Base-by-base conservation (phyloP, 92 coral and sea anemone genomes). In the Phymanthus crucifer region DNA sequence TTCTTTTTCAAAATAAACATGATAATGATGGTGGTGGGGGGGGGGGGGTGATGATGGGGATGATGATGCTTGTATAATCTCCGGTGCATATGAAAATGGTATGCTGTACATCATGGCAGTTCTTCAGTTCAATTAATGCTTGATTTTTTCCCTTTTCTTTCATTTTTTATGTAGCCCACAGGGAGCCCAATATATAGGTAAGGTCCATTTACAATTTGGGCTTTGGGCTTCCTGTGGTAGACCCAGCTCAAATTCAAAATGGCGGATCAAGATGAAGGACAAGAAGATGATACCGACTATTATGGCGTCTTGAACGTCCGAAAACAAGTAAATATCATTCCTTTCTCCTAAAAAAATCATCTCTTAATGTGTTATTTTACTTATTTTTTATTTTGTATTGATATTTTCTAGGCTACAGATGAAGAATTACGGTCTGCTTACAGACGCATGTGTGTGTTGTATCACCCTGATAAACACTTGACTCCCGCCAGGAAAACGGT, bases 221-320 rank as follows among this genome's bases (percentile, higher is more conserved):
- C 31, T 33, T 72, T 50, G 67, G 38, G 67, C 14, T 69, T 66
- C 85, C 81, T 80, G 78, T 52, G 82, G 80, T 34, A 66, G 40
- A 50, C 80, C 50, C 33, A 71, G 11, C 34, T 24, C 48, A 35
- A 35, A 29, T 81, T 78, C 78, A 96, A 95, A 84, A 96, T 96
- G 99, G 99, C 97, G 94, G 99, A 94, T 70, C 77, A 80, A 21
- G 97, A 88, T 11, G 86, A 80, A 6, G 85, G 78, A 10, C 81
- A 67, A 10, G 84, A 90, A 34, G 93, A 88, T 33, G 90, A 84
- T 40, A 80, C 83, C 8, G 97, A 96, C 80, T 91, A 85, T 79
- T 96, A 93, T 83, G 98, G 98, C 26, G 82, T 93, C 86, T 89
- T 96, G 54, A 93, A 93, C 91, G 91, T 94, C 83, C 80, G 99